Evolutionary conservation across 1,140 invertebrate species (phyloP).

Genomic region (Brevipalpus yothersi): DNA sequence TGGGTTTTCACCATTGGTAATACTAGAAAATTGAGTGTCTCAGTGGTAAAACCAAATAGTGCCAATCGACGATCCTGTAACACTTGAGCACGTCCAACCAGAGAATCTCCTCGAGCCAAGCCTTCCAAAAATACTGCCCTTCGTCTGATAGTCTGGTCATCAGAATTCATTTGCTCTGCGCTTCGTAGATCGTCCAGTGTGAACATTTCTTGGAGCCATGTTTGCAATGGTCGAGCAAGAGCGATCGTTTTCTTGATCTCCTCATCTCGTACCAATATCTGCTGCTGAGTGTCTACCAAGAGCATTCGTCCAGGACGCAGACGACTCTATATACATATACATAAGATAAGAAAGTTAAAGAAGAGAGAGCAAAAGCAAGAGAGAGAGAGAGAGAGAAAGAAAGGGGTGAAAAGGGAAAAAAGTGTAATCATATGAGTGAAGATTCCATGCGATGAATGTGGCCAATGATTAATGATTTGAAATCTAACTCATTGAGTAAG

Average conservation of each 20-base stretch:
- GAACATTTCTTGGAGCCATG: constrained; percentile 68
- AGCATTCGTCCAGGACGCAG: constrained; percentile 94
- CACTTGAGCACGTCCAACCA: constrained; percentile 6
- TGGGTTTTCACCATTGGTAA: constrained; percentile 90
- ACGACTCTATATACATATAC: no score
- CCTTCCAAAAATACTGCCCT: constrained; percentile 5
- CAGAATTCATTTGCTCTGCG: not conserved
- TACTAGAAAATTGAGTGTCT: constrained; percentile 77
- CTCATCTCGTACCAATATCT: constrained; percentile 77
- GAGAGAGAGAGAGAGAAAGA: not conserved
- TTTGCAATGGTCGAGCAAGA: constrained; percentile 52
- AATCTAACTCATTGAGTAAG: no score
- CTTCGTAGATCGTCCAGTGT: constrained; percentile 4
- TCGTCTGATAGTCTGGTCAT: constrained; percentile 1
- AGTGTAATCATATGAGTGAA: no score
- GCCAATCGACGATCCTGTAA: constrained; percentile 50
- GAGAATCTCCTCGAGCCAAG: constrained; percentile 2
- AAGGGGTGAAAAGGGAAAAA: no score
- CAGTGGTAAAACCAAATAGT: constrained; percentile 78
- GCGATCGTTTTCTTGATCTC: constrained; percentile 73
- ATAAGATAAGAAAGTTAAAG: constrained; percentile 16
- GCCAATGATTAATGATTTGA: no score
- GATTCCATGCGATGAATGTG: no score
- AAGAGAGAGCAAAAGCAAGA: not conserved
- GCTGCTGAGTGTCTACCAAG: constrained; percentile 74